Evolutionary conservation across 2,797 vertebrate species (phyloP).

Genomic region (Danio tinwini): DNA sequence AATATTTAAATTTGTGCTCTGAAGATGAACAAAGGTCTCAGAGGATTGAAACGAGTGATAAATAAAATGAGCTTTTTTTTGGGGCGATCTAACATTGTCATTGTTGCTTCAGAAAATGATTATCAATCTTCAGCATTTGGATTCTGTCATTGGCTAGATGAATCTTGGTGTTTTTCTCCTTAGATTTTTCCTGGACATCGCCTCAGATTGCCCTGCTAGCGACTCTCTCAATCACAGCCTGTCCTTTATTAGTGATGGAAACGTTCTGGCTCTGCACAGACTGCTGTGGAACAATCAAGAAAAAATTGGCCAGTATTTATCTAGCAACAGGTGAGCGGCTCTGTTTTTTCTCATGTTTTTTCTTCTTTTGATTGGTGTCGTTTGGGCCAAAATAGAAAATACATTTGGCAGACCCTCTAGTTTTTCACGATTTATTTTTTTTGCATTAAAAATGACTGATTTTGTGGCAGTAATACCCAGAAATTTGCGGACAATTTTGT

Average conservation of each 20-base stretch:
- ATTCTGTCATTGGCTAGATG: neutral
- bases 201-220: constrained; percentile 94
- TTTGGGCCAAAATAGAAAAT: too few relatives aligned
- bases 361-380: constrained; percentile 74
- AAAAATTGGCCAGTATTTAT: constrained; percentile 97
- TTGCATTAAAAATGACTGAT: too few relatives aligned
- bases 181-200: constrained; percentile 98
- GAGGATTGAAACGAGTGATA: too few relatives aligned
- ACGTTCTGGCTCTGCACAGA: constrained; percentile 93
- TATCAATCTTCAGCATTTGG: neutral
- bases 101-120: constrained; percentile 62
- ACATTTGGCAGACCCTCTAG: too few relatives aligned
- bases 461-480: too few relatives aligned
- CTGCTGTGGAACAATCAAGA: constrained; percentile 99
- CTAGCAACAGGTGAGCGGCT: constrained; percentile 89
- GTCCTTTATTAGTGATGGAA: constrained; percentile 97
- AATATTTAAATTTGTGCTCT: too few relatives aligned
- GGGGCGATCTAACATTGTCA: too few relatives aligned
- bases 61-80: too few relatives aligned
- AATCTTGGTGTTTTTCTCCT: neutral
- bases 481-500: too few relatives aligned
- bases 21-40: too few relatives aligned
- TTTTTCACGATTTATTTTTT: too few relatives aligned
- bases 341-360: constrained; percentile 76
- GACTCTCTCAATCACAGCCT: constrained; percentile 97